Evolutionary conservation across 2,797 vertebrate species (phyloP).

Genomic region (Hemitrygon akajei): DNA sequence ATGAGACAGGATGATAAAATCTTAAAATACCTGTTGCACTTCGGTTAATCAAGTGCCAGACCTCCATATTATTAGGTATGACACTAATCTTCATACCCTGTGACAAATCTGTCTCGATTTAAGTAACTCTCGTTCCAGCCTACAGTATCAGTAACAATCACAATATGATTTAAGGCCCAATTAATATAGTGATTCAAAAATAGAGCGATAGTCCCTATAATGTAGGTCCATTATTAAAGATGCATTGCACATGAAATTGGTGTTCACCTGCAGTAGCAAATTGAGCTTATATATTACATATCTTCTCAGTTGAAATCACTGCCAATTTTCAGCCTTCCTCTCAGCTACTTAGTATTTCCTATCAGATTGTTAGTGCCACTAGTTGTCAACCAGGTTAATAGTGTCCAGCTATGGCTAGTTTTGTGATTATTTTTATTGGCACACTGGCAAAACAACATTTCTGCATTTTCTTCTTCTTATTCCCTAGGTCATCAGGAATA

Average conservation of each 20-base stretch:
- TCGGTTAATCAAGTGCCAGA: background rate
- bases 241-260: background rate
- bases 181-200: background rate
- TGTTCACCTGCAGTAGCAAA: background rate
- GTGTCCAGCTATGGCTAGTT: background rate
- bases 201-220: background rate
- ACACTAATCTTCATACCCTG: background rate
- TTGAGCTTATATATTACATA: background rate
- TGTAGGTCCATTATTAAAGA: background rate
- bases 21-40: background rate
- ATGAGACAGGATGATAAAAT: background rate
- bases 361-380: background rate
- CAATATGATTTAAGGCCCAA: background rate
- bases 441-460: background rate
- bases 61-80: background rate
- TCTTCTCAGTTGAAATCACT: background rate
- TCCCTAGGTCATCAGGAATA: background rate
- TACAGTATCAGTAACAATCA: background rate
- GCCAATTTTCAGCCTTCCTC: background rate
- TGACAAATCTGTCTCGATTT: background rate
- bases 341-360: too few relatives aligned
- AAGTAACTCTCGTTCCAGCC: background rate
- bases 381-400: background rate
- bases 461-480: background rate
- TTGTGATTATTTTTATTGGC: background rate